Percentiles rank a stretch among this genome's conserved stretches.
Conservation (phyloP, 2,113 vertebrate genomes). For the Grammomys dolichurus region DNA sequence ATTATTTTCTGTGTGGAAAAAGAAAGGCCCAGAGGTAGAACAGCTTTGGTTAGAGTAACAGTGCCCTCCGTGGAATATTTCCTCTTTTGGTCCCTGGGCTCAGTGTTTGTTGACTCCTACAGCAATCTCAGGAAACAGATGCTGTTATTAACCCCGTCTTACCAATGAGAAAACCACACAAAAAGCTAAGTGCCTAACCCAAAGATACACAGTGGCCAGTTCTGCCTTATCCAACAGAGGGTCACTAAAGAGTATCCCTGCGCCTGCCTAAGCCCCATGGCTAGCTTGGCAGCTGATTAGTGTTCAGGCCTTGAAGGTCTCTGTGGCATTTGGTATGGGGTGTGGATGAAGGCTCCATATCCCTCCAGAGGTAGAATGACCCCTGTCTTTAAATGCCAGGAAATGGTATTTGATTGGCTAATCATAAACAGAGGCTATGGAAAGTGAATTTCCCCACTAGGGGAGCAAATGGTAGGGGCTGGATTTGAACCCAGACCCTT, state of each 20-base stretch:
- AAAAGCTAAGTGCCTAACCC: background rate
- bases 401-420: background rate
- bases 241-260: background rate
- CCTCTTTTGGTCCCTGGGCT: background rate
- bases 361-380: background rate
- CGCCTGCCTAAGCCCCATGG: background rate
- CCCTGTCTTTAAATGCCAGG: background rate
- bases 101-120: background rate
- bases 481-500: background rate
- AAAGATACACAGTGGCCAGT: background rate
- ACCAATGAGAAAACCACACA: constrained; percentile 1
- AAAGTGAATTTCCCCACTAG: background rate
- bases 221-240: background rate
- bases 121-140: background rate
- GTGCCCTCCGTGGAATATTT: background rate
- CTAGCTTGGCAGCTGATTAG: background rate
- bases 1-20: background rate
- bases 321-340: background rate
- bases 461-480: background rate
- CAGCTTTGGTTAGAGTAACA: background rate
- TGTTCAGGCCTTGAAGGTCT: background rate
- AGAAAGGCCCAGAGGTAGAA: background rate
- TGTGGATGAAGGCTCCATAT: too few species aligned
- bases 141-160: background rate
- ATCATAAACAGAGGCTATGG: background rate